A percentile compares a stretch with the other conserved stretches of the same genome.
These are phyloP conservation scores for Latrodectus hesperus DNA, from an alignment of 2,888 invertebrate species.

Conservation along the genomic window DNA sequence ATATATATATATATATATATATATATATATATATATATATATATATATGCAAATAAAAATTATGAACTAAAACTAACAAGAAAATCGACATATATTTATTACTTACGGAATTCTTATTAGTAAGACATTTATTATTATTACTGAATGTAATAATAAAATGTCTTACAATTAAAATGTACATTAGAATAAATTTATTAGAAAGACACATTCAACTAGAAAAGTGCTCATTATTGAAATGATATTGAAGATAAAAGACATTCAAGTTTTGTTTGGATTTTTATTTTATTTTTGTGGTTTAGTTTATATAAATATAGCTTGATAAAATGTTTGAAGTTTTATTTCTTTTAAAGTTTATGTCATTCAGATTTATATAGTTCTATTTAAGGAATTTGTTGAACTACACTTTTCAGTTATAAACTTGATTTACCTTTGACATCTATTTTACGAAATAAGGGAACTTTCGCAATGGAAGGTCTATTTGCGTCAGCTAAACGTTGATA, in stretches of 20 bases:
- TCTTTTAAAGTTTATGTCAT: background rate
- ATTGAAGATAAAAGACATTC: too few relatives aligned
- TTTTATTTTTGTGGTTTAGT: background rate
- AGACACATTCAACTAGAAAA: too few relatives aligned
- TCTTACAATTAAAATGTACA: background rate
- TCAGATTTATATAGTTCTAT: background rate
- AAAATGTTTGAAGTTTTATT: background rate
- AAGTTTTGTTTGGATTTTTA: background rate
- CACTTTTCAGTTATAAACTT: background rate
- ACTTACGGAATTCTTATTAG: background rate
- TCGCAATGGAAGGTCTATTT: constrained; percentile 23
- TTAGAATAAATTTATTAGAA: too few relatives aligned
- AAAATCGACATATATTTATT: background rate
- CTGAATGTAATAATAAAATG: background rate
- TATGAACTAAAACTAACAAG: too few relatives aligned
- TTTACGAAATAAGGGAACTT: constrained; percentile 37
- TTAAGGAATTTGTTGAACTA: background rate
- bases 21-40: too few relatives aligned
- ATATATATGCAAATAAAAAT: too few relatives aligned
- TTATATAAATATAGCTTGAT: background rate
- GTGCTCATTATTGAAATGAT: too few relatives aligned
- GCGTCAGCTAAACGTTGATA: constrained; percentile 30
- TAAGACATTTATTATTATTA: background rate
- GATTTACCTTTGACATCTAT: constrained; percentile 35
- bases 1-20: too few relatives aligned